Evolutionary conservation across 2,113 vertebrate species (phyloP).

Genomic region (Triplophysa siluroides): DNA sequence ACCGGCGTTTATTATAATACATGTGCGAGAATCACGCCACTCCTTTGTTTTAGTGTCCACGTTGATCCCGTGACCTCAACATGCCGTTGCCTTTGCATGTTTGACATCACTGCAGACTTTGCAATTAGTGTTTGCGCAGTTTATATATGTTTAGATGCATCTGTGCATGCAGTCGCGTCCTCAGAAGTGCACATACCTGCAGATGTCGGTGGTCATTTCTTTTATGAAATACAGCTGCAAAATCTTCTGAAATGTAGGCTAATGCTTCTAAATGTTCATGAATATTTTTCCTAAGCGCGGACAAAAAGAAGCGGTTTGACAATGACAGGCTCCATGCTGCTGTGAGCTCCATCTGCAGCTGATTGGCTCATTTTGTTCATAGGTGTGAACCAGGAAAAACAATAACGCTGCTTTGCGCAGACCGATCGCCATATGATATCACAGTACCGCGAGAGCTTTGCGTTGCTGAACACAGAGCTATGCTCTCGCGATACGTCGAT

Average conservation of each 20-base stretch:
- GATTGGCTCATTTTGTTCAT: constrained; percentile 1
- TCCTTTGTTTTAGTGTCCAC: not conserved
- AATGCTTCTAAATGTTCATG: not conserved
- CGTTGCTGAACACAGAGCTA: too few species aligned
- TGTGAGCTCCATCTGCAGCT: constrained; percentile 3
- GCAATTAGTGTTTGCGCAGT: not conserved
- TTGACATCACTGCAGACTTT: not conserved
- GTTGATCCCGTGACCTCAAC: not conserved
- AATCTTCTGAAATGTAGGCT: not conserved
- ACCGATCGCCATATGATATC: not conserved
- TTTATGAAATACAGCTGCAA: not conserved
- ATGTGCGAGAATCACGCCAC: not conserved
- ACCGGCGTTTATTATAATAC: not conserved
- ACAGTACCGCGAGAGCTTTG: not conserved
- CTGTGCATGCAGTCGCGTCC: not conserved
- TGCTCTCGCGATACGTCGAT: too few species aligned
- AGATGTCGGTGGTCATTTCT: constrained; percentile 40
- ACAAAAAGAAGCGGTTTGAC: not conserved
- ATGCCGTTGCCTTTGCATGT: not conserved
- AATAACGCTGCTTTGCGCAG: not conserved
- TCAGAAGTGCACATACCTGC: constrained; percentile 34
- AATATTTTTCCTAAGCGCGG: not conserved
- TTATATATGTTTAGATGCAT: not conserved
- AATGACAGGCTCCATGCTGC: constrained; percentile 21
- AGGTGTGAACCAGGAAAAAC: not conserved